Conservation (phyloP, 92 coral and sea anemone genomes). For the Paragorgia papillata region DNA sequence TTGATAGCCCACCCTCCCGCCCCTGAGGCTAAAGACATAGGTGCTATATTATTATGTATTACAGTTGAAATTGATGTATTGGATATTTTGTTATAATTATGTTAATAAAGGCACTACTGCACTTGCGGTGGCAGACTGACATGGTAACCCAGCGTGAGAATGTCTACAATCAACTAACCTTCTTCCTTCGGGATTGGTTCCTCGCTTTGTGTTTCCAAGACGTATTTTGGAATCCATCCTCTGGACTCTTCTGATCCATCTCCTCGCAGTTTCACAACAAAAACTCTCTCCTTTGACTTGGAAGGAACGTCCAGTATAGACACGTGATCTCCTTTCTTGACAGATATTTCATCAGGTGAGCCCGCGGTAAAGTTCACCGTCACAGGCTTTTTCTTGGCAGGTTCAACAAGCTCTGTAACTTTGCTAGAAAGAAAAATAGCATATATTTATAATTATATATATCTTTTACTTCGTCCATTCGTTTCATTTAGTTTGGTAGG, state of each 20-base stretch:
- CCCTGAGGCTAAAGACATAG: no score
- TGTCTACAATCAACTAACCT: no score
- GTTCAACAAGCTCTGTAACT: conserved; percentile 2
- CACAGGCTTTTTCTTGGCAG: conserved; percentile 7
- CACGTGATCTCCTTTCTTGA: conserved; percentile 29
- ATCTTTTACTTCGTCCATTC: no score
- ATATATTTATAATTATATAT: no score
- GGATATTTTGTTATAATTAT: no score
- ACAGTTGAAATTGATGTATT: no score
- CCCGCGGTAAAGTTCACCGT: conserved; percentile 26
- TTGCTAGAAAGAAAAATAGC: conserved; percentile 4
- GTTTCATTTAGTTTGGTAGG: no score
- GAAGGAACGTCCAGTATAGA: conserved; percentile 34
- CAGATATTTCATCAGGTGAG: conserved; percentile 34
- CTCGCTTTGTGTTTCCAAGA: conserved; percentile 8
- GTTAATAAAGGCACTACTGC: no score
- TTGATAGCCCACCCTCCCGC: no score
- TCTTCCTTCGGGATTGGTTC: not conserved
- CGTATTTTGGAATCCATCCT: conserved; percentile 39
- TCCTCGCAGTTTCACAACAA: conserved; percentile 23
- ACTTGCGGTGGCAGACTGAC: no score
- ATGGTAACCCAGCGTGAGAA: no score
- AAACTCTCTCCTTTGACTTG: conserved; percentile 30
- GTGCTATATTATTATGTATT: no score
- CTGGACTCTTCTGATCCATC: conserved; percentile 39